phyloP scores from a whole-genome alignment of 1,140 invertebrate species.

The Drosophila mauritiana region DNA sequence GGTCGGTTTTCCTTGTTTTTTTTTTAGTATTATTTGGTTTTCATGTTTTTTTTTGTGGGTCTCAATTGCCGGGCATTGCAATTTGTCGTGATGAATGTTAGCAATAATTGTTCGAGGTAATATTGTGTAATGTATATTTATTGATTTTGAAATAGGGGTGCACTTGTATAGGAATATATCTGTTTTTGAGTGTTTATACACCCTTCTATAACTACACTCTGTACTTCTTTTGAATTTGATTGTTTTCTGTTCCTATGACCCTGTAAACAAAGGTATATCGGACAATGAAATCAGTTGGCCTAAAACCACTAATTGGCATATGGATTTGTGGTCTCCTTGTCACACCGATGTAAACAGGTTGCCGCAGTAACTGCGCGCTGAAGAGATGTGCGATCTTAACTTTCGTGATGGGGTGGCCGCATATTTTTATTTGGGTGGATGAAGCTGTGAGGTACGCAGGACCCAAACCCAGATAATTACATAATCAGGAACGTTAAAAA shows the following conservation, averaged over 20 bases:
- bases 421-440: slow-evolving; percentile 17
- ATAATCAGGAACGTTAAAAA: slow-evolving; percentile 45
- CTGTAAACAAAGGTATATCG: neutral
- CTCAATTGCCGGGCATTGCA: slow-evolving; percentile 34
- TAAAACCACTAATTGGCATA: slow-evolving; percentile 61
- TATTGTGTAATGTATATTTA: neutral
- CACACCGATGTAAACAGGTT: slow-evolving; percentile 54
- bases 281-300: neutral
- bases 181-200: no score
- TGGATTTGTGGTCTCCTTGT: slow-evolving; percentile 48
- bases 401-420: slow-evolving; percentile 12
- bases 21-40: slow-evolving; percentile 32
- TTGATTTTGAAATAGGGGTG: neutral
- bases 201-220: no score
- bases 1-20: slow-evolving; percentile 22
- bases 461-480: slow-evolving; percentile 31
- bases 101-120: slow-evolving; percentile 1
- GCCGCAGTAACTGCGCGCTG: slow-evolving; percentile 20
- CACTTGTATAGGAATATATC: no score
- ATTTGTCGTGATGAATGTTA: slow-evolving; percentile 68
- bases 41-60: slow-evolving; percentile 19
- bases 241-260: neutral
- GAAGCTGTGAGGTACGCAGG: slow-evolving; percentile 15
- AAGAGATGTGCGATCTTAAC: slow-evolving; percentile 7
- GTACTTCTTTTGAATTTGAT: neutral